A percentile compares a stretch with the other conserved stretches of the same genome.
Conservation (phyloP, 2,888 invertebrate genomes). For the Pammene aurita region DNA sequence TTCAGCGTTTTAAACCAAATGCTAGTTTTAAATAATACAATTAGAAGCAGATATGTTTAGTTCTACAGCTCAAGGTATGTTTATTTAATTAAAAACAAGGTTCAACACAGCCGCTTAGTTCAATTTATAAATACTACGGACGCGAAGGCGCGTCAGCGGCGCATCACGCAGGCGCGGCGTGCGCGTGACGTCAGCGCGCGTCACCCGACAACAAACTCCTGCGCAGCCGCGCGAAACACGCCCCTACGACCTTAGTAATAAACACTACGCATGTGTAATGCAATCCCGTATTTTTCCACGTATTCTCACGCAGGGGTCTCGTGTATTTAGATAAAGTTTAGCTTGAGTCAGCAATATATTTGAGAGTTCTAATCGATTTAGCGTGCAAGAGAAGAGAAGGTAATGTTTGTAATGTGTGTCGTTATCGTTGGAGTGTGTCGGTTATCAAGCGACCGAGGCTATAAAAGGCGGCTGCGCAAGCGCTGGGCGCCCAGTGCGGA, state of each 20-base stretch:
- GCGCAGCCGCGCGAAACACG: conserved; percentile 44
- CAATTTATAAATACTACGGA: conserved; percentile 48
- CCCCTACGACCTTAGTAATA: conserved; percentile 48
- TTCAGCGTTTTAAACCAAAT: background rate
- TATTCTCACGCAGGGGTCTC: conserved; percentile 25
- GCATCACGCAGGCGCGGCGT: conserved; percentile 55
- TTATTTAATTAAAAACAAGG: conserved; percentile 11
- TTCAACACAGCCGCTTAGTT: conserved; percentile 37
- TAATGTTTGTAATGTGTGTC: conserved; percentile 3
- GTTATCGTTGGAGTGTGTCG: conserved; percentile 32
- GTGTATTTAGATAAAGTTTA: conserved; percentile 18
- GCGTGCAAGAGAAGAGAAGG: background rate
- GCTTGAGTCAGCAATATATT: conserved; percentile 6
- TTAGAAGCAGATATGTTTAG: conserved; percentile 1
- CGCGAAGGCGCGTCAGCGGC: conserved; percentile 39
- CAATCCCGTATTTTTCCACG: conserved; percentile 36
- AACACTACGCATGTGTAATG: conserved; percentile 46
- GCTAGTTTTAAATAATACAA: background rate
- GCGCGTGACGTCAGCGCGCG: conserved; percentile 74
- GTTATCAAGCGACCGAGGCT: conserved; percentile 57
- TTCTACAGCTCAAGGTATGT: conserved; percentile 10
- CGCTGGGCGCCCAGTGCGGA: conserved; percentile 74
- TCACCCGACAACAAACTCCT: conserved; percentile 59
- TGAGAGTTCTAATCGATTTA: background rate
- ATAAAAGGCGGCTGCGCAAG: conserved; percentile 58